Evolutionary conservation across 2,888 invertebrate genomes (phyloP), one percentile per base, ranked within the genome.

Genomic region (Dynastes maya): DNA sequence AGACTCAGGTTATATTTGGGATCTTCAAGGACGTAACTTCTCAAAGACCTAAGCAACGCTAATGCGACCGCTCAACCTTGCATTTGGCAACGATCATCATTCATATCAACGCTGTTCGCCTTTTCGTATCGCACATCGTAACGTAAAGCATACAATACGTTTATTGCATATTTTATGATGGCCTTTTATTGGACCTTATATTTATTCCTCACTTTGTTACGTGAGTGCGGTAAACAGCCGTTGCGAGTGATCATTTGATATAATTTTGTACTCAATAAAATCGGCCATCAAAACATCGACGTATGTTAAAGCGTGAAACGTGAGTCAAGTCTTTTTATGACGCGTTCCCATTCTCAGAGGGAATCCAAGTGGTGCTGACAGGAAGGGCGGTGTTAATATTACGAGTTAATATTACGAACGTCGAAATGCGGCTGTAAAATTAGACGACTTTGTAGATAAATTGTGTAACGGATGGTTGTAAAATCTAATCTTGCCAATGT

Each of bases 221-320:
- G 70, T 70, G 53, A 70, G 37, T 53, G 67, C 67, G 53, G 70
- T 70, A 70, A 70, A 70, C 70, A 70, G 53, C 70, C 70, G 70
- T 70, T 70, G 70, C 70, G 53, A 70, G 70, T 70, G 51, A 70
- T 70, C 70, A 70, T 70, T 70, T 70, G 70, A 51, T 70, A 70
- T 70, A 70, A 70, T 70, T 70, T 70, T 70, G 53, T 53, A 70
- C 70, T 70, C 70, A 32, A 70, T 70, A 70, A 70, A 70, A 32
- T 1, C 70, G 70, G 55, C 53, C 70, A 70, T 70, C 70, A 70
- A 70, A 70, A 70, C 53, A 70, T 70, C 70, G 70, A 29, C 70
- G 70, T 53, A 70, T 70, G 70, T 70, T 70, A 53, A 70, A 22
- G 70, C 70, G 70, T 32, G 70, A 70, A 70, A 70, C 32, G 70